Evolutionary conservation across 2,797 vertebrate genomes (phyloP).

Genomic region (Natrix natrix): DNA sequence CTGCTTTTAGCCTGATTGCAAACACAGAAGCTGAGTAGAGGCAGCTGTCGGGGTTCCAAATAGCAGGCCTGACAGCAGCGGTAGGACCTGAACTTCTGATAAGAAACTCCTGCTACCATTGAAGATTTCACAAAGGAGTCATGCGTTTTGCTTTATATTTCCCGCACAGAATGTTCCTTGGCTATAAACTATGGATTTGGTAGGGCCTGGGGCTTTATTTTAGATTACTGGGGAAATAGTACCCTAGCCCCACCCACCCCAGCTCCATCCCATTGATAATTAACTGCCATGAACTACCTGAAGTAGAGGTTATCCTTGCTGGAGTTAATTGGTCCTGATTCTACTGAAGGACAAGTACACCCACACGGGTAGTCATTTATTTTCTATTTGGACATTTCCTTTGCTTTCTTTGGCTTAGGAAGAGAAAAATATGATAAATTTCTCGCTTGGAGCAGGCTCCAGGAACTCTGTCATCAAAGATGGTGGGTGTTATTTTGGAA

Average conservation of each 20-base stretch:
- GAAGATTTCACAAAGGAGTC: background rate
- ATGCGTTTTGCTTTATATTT: background rate
- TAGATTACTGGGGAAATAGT: constrained; percentile 46
- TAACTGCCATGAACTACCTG: constrained; percentile 60
- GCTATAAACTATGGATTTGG: constrained; percentile 44
- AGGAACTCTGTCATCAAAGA: constrained; percentile 53
- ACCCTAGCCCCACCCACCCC: constrained; percentile 38
- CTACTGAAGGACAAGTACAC: constrained; percentile 64
- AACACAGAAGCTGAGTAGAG: background rate
- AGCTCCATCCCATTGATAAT: constrained; percentile 49
- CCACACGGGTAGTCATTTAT: constrained; percentile 60
- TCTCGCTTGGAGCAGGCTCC: constrained; percentile 44
- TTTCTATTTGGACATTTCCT: constrained; percentile 56
- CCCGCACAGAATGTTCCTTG: constrained; percentile 25
- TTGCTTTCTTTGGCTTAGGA: constrained; percentile 64
- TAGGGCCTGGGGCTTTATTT: constrained; percentile 50
- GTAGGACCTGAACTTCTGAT: background rate
- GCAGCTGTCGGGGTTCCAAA: no score
- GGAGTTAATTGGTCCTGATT: constrained; percentile 62
- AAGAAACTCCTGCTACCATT: background rate
- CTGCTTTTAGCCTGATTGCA: background rate
- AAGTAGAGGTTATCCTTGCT: constrained; percentile 56
- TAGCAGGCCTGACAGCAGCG: background rate
- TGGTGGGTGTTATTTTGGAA: constrained; percentile 57
- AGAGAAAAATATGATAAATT: constrained; percentile 56